phyloP scores from a whole-genome alignment of 2,113 vertebrate species.

The Albula glossodonta region DNA sequence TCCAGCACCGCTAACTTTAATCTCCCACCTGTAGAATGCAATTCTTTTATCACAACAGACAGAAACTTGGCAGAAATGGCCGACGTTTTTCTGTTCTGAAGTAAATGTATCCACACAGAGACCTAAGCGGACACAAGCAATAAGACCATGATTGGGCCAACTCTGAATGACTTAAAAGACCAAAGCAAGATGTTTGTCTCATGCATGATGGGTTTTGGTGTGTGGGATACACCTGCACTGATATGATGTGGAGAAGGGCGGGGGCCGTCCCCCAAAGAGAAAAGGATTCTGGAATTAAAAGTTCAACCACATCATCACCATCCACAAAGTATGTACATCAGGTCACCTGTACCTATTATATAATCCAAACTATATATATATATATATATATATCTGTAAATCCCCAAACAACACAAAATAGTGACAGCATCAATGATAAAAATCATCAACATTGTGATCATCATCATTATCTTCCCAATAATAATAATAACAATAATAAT shows the following conservation, averaged over 20 bases:
- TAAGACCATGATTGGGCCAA: background rate
- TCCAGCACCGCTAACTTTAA: background rate
- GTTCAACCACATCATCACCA: slow-evolving; percentile 12
- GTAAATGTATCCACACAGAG: background rate
- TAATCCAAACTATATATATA: slow-evolving; percentile 8
- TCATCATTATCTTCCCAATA: slow-evolving; percentile 2
- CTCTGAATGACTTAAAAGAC: background rate
- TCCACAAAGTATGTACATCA: slow-evolving; percentile 39
- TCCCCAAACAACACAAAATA: background rate
- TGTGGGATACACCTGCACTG: slow-evolving; percentile 7
- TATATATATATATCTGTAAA: slow-evolving; percentile 20
- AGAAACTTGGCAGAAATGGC: background rate
- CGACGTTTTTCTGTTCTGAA: background rate
- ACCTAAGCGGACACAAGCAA: background rate
- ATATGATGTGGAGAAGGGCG: background rate
- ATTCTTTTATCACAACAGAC: background rate
- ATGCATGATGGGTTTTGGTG: background rate
- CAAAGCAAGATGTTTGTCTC: background rate
- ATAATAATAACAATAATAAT: slow-evolving; percentile 41
- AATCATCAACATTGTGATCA: background rate
- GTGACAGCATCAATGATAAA: background rate
- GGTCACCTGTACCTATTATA: slow-evolving; percentile 43
- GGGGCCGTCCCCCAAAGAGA: background rate
- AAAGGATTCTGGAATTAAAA: slow-evolving; percentile 9
- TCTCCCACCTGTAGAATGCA: background rate